phyloP scores from a whole-genome alignment of 1,140 invertebrate species.

The Sinella curviseta region DNA sequence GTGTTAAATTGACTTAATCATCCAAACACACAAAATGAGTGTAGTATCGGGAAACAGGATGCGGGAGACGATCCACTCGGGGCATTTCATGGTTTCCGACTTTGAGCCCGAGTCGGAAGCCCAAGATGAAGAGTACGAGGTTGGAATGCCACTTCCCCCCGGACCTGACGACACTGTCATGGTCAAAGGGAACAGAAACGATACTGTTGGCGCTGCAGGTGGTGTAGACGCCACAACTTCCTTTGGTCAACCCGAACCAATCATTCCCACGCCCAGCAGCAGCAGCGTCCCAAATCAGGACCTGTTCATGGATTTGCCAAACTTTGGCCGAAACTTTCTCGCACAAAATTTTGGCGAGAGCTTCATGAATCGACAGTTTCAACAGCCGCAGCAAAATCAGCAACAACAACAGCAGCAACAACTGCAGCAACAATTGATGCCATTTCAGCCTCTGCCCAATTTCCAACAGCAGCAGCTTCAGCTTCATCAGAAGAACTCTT shows the following conservation, averaged over 20 bases:
- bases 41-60: conserved; percentile 9
- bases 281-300: not conserved
- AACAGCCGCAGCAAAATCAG: not conserved
- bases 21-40: conserved; percentile 27
- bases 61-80: conserved; percentile 86
- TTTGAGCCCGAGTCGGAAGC: conserved; percentile 65
- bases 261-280: not conserved
- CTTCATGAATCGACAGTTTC: not conserved
- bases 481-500: conserved; percentile 11
- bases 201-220: too few relatives aligned
- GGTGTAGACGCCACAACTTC: not conserved
- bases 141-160: conserved; percentile 64
- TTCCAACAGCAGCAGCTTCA: conserved; percentile 10
- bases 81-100: conserved; percentile 83
- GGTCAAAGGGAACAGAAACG: not conserved
- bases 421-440: not conserved
- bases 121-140: conserved; percentile 82
- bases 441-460: not conserved
- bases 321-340: not conserved
- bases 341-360: conserved; percentile 11
- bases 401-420: not conserved
- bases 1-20: too few relatives aligned
- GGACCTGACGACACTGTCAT: conserved; percentile 65
- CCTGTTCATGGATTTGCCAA: not conserved
- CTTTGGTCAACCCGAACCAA: conserved; percentile 11